Evolutionary conservation across 2,113 vertebrate species (phyloP).

Genomic region (Meriones unguiculatus): DNA sequence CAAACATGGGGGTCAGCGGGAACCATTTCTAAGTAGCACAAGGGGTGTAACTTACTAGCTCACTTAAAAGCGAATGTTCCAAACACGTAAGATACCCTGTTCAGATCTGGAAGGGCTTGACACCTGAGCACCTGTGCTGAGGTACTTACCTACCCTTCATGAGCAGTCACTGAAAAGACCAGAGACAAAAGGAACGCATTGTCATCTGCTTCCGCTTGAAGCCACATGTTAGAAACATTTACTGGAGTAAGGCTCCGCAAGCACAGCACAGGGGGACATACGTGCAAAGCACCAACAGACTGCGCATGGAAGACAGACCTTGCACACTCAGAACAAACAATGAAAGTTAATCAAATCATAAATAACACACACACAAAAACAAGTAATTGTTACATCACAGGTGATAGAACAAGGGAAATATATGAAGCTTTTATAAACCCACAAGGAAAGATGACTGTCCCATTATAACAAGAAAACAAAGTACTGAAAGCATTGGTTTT

Average conservation of each 20-base stretch:
- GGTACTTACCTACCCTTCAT: not conserved
- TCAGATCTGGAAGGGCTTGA: not conserved
- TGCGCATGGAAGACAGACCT: not conserved
- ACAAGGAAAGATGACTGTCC: not conserved
- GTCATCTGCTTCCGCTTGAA: not conserved
- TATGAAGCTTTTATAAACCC: not conserved
- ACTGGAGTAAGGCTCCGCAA: not conserved
- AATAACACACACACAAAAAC: not conserved
- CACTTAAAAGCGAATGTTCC: not conserved
- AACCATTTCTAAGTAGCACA: not conserved
- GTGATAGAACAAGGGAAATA: not conserved
- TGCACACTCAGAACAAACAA: not conserved
- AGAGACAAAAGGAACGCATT: not conserved
- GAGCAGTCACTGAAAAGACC: not conserved
- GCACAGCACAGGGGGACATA: not conserved
- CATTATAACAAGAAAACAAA: not conserved
- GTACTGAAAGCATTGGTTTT: not conserved
- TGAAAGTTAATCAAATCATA: conserved; percentile 4
- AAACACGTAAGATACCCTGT: not conserved
- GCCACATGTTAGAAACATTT: not conserved
- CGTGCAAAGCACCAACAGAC: not conserved
- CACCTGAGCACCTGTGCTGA: not conserved
- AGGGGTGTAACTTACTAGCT: conserved; percentile 9
- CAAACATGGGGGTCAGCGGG: not conserved
- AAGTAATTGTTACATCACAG: not conserved